phyloP scores from a whole-genome alignment of 2,888 invertebrate species.

The Agrotis ipsilon region DNA sequence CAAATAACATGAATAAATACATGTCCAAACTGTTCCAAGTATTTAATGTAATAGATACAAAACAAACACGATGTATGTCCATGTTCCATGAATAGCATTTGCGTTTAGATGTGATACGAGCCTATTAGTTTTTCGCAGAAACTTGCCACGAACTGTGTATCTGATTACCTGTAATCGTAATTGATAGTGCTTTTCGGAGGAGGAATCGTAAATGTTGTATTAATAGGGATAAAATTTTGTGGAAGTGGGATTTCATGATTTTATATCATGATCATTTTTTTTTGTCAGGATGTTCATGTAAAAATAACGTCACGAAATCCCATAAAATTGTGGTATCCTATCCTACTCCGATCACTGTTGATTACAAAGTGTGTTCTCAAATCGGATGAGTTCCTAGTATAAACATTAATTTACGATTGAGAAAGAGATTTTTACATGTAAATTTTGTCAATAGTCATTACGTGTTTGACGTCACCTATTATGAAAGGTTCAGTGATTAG shows the following conservation, averaged over 20 bases:
- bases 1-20: background rate
- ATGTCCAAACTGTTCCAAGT: constrained; percentile 12
- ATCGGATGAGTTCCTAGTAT: background rate
- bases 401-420: background rate
- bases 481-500: constrained; percentile 9
- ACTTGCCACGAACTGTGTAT: background rate
- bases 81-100: constrained; percentile 21
- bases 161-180: constrained; percentile 1
- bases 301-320: too few relatives aligned
- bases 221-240: too few relatives aligned
- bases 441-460: background rate
- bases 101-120: background rate
- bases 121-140: constrained; percentile 14
- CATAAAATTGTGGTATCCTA: too few relatives aligned
- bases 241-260: too few relatives aligned
- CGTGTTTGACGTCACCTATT: background rate
- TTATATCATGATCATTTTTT: too few relatives aligned
- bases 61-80: constrained; percentile 7
- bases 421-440: too few relatives aligned
- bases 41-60: background rate
- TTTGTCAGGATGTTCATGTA: too few relatives aligned
- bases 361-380: too few relatives aligned
- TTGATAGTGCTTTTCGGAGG: too few relatives aligned
- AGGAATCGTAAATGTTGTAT: too few relatives aligned
- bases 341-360: too few relatives aligned